Evolutionary conservation across 2,113 vertebrate genomes (phyloP), one percentile per base, ranked within the genome.

Genomic region (Aleadryas rufinucha): DNA sequence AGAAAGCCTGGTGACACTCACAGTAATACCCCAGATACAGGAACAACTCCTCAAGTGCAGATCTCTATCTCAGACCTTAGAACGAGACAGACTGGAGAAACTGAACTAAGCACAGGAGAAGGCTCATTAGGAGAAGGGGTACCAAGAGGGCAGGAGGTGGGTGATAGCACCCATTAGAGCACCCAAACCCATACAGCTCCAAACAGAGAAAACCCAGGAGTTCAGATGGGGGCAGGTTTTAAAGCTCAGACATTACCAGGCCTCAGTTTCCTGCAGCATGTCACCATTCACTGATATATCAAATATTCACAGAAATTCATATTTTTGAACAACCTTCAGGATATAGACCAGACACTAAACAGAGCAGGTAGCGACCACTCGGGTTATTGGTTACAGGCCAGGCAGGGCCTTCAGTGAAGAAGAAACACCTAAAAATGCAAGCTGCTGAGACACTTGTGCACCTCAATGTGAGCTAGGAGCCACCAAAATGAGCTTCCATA

Each of bases 381-480:
- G 23, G 18, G 13, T 47, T 72, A 74, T 0, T 54, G 5, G 9
- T 24, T 39, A 63, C 5, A 54, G 33, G 4, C 18, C 30, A 70
- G 8, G 12, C 26, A 84, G 52, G 60, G 9, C 22, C 53, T 37
- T 30, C 68, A 65, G 47, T 31, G 35, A 81, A 61, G 54, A 33
- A 39, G 24, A 28, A 31, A 61, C 37, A 57, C 7, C 17, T 27
- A 41, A 27, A 37, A 71, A 39, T 6, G 50, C 13, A 69, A 83
- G 13, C 33, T 63, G 6, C 44, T 54, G 18, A 82, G 14, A 72
- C 19, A 52, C 23, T 37, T 1, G 0, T 11, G 9, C 9, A 17
- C 16, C 42, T 50, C 7, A 5, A 0, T 1, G 1, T 23, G 27
- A 86, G 21, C 33, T 39, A n/a, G 33, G 16, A 81, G 69, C 7